Percentiles rank a stretch among this genome's conserved stretches.
phyloP scores from a whole-genome alignment of 2,113 vertebrate species.

The Dromiciops gliroides region DNA sequence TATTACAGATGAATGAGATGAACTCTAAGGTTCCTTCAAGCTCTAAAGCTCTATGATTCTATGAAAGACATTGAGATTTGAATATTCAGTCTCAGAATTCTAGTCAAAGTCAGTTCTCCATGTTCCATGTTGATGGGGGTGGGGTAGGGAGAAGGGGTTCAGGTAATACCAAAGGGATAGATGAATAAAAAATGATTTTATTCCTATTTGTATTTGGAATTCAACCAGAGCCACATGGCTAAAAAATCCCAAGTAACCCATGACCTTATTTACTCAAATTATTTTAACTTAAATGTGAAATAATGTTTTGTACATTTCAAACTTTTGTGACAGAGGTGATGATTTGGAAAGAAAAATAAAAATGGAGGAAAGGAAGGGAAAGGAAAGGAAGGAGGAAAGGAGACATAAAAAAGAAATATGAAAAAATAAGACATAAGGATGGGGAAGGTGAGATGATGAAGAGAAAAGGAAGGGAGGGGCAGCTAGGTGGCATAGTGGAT shows the following conservation, averaged over 20 bases:
- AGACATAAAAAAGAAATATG: neutral
- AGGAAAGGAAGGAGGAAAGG: neutral
- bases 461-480: neutral
- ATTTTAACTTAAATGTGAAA: neutral
- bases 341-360: neutral
- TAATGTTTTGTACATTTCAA: neutral
- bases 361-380: neutral
- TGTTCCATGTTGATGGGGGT: neutral
- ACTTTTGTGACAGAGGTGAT: neutral
- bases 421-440: neutral
- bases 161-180: neutral
- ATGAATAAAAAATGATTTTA: neutral
- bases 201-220: neutral
- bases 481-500: too few relatives aligned
- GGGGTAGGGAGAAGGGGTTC: neutral
- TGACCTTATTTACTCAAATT: neutral
- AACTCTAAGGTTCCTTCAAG: neutral
- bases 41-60: neutral
- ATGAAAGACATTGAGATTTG: neutral
- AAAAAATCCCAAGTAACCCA: too few relatives aligned
- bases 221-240: neutral
- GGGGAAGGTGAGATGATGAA: neutral
- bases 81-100: neutral
- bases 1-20: neutral
- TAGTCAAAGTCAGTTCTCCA: neutral